Conservation (phyloP, 2,797 vertebrate genomes). For the Paguma larvata region DNA sequence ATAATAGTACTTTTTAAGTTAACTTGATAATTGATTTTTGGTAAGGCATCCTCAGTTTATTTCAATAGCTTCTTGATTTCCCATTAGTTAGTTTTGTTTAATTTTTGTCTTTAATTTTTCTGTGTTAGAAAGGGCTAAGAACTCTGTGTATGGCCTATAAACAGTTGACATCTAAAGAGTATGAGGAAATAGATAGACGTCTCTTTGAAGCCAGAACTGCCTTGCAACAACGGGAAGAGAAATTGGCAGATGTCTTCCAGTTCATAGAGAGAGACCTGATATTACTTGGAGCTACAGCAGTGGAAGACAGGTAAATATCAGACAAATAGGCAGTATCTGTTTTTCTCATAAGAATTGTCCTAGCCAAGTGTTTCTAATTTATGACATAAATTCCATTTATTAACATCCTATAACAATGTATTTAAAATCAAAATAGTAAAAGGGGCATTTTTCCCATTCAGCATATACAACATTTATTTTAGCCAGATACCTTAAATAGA, state of each 20-base stretch:
- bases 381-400: conserved; percentile 31
- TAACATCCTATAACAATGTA: conserved; percentile 31
- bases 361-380: conserved; percentile 10
- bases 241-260: conserved; percentile 93
- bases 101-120: conserved; percentile 55
- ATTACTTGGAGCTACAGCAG: conserved; percentile 96
- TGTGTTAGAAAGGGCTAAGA: conserved; percentile 95
- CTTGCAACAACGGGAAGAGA: conserved; percentile 96
- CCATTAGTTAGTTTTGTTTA: not conserved
- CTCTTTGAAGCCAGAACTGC: conserved; percentile 95
- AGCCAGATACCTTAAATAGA: conserved; percentile 13
- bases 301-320: conserved; percentile 96
- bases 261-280: conserved; percentile 96
- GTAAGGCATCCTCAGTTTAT: conserved; percentile 16
- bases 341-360: conserved; percentile 20
- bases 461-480: not conserved
- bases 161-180: conserved; percentile 94
- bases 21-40: conserved; percentile 17
- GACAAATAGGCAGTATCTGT: not conserved
- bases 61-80: conserved; percentile 5
- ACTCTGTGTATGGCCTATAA: conserved; percentile 97
- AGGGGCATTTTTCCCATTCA: conserved; percentile 21
- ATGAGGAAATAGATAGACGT: conserved; percentile 91
- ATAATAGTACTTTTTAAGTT: conserved; percentile 24
- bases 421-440: conserved; percentile 64